Conservation (phyloP, 2,113 vertebrate genomes). For the Caretta caretta region DNA sequence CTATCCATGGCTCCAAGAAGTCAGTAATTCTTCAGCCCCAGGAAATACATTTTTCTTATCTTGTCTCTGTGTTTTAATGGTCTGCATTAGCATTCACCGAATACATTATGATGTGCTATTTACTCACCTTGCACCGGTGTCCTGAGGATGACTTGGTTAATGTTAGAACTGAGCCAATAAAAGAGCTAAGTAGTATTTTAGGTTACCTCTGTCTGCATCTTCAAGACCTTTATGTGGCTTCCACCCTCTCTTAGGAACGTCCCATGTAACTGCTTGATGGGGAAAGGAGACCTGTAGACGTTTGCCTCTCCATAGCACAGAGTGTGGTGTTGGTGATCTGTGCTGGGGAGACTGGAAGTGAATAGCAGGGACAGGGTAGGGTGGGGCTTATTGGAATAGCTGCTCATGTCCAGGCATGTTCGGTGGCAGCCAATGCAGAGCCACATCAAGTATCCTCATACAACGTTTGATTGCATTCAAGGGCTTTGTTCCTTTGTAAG, state of each 20-base stretch:
- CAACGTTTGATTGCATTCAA: background rate
- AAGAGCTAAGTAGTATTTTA: background rate
- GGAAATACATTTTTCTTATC: background rate
- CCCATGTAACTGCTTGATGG: background rate
- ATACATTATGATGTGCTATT: background rate
- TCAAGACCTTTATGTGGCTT: background rate
- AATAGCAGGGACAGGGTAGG: background rate
- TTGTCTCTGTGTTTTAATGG: background rate
- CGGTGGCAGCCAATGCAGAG: background rate
- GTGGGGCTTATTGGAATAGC: background rate
- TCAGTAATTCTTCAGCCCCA: background rate
- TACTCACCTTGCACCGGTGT: background rate
- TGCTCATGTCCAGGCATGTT: background rate
- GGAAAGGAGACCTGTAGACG: background rate
- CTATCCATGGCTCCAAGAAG: background rate
- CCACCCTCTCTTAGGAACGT: background rate
- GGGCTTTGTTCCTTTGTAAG: background rate
- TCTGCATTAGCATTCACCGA: background rate
- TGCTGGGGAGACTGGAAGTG: background rate
- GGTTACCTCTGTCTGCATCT: background rate
- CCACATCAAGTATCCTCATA: background rate
- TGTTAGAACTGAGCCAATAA: background rate
- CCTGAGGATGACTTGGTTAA: no score
- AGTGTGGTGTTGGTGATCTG: background rate
- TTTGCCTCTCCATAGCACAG: background rate